Base-by-base conservation (phyloP, 2,113 vertebrate species). In the Empidonax alnorum region DNA sequence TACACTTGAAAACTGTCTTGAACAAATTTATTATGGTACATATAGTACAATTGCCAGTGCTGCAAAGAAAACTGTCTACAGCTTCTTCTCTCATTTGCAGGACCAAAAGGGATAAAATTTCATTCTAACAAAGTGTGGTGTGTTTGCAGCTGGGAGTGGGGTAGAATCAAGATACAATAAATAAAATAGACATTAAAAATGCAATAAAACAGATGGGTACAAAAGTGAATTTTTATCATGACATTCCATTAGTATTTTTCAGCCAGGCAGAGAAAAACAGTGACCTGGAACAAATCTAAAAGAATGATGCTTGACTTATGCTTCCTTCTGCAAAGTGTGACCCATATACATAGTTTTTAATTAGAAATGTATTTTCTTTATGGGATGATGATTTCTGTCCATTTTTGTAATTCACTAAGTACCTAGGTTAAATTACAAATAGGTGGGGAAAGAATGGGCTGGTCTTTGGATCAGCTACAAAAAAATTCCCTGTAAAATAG, bases 251-350 rank as follows among this genome's bases (percentile, higher is more conserved):
- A 94, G 49, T 46, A 52, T 92, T 96, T 89, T 93, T 58, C 66
- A 98, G 82, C 59, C 56, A 96, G 83, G 86, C 93, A 94, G 88
- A 92, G 87, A 80, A 91, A 94, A 94, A 97, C 94, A 94, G 96
- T 96, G 97, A 96, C 92, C 97, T 88, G 66, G 95, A 98, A 98
- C 89, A 98, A 97, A 97, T 97, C 56, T 96, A 91, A 90, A 98
- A 96, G 89, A 96, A 97, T 82, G 83, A 96, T 92, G 84, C 89
- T 94, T 97, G 87, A 95, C 96, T 97, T 96, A 81, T 69, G 47
- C 79, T 97, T 96, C 74, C 67, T 95, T 95, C 90, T 95, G 53
- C 67, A 86, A 96, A 84, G 39, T 50, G 62, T 96, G 95, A 96
- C 95, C 94, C 55, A 83, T 91, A 96, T 95, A 97, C 82, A 91